Percentiles rank a stretch among this genome's conserved stretches.
phyloP scores from a whole-genome alignment of 2,888 invertebrate genomes.

The Argyresthia goedartella region DNA sequence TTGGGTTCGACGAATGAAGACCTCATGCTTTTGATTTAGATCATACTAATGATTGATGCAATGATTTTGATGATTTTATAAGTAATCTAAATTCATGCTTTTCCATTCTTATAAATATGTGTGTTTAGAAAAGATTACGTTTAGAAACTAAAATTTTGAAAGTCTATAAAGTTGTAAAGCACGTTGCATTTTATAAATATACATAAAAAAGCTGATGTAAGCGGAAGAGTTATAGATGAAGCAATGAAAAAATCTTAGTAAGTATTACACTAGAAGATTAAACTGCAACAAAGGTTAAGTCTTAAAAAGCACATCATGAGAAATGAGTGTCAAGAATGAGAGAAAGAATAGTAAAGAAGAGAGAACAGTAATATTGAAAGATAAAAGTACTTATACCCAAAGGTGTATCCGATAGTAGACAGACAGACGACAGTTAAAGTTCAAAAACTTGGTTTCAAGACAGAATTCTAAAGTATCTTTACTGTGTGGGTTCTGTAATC shows the following conservation, averaged over 20 bases:
- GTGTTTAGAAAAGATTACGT: too few species aligned
- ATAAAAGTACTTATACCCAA: slow-evolving; percentile 43
- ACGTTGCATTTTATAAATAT: too few species aligned
- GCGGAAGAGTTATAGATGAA: too few species aligned
- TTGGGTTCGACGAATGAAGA: slow-evolving; percentile 37
- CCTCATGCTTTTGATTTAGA: slow-evolving; percentile 34
- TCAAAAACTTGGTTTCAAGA: too few species aligned
- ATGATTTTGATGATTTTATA: background rate
- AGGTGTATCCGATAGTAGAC: slow-evolving; percentile 40
- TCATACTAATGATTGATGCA: slow-evolving; percentile 19
- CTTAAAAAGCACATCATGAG: slow-evolving; percentile 28
- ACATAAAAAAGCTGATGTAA: too few species aligned
- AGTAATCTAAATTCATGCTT: slow-evolving; percentile 19
- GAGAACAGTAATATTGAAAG: background rate
- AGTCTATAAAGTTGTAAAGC: too few species aligned
- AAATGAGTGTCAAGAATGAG: slow-evolving; percentile 34
- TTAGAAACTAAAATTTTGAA: too few species aligned
- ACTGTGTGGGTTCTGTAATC: too few species aligned
- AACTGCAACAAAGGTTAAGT: background rate
- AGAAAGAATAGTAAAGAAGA: slow-evolving; percentile 11
- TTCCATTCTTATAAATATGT: slow-evolving; percentile 14
- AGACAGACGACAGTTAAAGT: background rate
- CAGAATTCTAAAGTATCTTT: too few species aligned
- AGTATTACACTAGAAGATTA: too few species aligned
- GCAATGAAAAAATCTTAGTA: too few species aligned